These are phyloP conservation scores for Ptilodon capucinus DNA, from an alignment of 2,888 invertebrate genomes.

Conservation along the genomic window DNA sequence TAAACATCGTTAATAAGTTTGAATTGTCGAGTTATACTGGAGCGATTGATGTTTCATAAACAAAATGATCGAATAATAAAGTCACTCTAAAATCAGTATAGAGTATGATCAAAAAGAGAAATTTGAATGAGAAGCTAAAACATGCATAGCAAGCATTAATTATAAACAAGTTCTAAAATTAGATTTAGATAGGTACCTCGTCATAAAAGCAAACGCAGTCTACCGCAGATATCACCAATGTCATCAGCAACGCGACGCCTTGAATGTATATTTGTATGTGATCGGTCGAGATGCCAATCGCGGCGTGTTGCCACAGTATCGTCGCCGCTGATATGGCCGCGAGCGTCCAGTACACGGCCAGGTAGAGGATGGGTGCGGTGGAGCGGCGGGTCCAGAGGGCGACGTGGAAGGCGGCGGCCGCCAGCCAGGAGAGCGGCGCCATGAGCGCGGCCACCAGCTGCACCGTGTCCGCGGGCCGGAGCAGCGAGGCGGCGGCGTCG, in stretches of 20 bases:
- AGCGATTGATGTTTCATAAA: too few species aligned
- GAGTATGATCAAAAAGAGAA: too few species aligned
- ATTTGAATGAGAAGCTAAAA: neutral
- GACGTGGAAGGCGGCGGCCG: conserved; percentile 67
- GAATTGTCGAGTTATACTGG: too few species aligned
- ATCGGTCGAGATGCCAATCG: conserved; percentile 30
- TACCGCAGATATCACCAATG: conserved; percentile 55
- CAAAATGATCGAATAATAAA: too few species aligned
- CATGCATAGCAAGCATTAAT: too few species aligned
- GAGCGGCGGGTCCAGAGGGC: conserved; percentile 65
- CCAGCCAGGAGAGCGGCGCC: conserved; percentile 68
- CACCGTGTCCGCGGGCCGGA: conserved; percentile 55
- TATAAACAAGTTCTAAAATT: neutral
- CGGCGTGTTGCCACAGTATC: conserved; percentile 52
- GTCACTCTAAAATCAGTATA: too few species aligned
- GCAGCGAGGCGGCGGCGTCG: conserved; percentile 55
- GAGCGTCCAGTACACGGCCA: conserved; percentile 73
- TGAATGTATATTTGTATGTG: conserved; percentile 63
- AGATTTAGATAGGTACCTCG: conserved; percentile 50
- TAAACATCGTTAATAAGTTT: too few species aligned
- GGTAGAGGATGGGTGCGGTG: conserved; percentile 69
- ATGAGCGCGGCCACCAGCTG: conserved; percentile 56
- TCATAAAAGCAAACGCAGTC: conserved; percentile 74
- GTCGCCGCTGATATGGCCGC: conserved; percentile 56
- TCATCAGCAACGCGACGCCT: conserved; percentile 48